A percentile compares a stretch with the other conserved stretches of the same genome.
Conservation (phyloP, 2,888 invertebrate species). For the Macropis europaea region DNA sequence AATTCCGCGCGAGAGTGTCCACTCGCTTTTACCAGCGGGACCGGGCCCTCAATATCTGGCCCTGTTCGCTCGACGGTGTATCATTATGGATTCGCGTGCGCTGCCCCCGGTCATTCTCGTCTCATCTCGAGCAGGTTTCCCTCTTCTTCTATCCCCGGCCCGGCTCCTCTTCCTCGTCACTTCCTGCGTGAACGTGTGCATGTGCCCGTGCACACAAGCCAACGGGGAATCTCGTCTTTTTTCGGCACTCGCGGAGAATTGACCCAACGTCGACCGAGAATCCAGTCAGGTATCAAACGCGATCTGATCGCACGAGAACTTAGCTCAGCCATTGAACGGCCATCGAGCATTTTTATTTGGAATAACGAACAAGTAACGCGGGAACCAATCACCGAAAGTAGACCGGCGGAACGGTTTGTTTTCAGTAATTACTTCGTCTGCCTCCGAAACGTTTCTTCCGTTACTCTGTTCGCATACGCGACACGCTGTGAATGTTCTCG, state of each 20-base stretch:
- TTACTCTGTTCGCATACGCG: no score
- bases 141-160: slow-evolving; percentile 17
- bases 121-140: slow-evolving; percentile 63
- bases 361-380: not conserved
- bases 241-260: slow-evolving; percentile 57
- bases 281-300: slow-evolving; percentile 52
- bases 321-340: not conserved
- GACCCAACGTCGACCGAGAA: slow-evolving; percentile 50
- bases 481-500: no score
- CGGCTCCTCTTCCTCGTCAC: slow-evolving; percentile 16
- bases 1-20: slow-evolving; percentile 58
- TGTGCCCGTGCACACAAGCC: slow-evolving; percentile 30
- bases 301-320: slow-evolving; percentile 41
- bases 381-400: slow-evolving; percentile 16
- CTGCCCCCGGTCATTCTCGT: slow-evolving; percentile 76
- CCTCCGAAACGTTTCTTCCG: no score
- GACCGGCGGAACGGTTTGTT: slow-evolving; percentile 1
- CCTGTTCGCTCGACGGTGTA: slow-evolving; percentile 60
- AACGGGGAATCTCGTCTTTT: slow-evolving; percentile 37
- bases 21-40: slow-evolving; percentile 55
- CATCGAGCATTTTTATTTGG: not conserved
- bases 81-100: slow-evolving; percentile 76
- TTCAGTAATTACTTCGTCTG: not conserved
- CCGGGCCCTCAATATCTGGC: slow-evolving; percentile 40
- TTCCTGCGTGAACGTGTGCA: slow-evolving; percentile 22